Evolutionary conservation across 2,888 invertebrate species (phyloP).

Genomic region (Melinopterus prodromus): DNA sequence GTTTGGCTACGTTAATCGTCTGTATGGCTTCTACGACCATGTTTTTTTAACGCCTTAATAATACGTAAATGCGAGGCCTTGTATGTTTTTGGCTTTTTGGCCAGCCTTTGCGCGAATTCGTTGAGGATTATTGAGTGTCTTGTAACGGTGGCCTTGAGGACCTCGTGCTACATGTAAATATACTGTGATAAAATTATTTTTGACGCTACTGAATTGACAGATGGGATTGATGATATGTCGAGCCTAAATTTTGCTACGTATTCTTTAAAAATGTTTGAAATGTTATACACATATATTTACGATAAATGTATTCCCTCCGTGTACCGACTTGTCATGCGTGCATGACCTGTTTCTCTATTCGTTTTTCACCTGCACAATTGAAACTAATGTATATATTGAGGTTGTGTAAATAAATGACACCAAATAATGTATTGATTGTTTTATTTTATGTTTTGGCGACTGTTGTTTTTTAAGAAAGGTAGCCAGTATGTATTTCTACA

Average conservation of each 20-base stretch:
- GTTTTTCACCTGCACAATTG: slow-evolving; percentile 36
- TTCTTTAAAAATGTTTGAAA: slow-evolving; percentile 19
- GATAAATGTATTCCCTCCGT: slow-evolving; percentile 5
- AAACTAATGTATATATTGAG: slow-evolving; percentile 37
- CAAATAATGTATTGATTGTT: slow-evolving; percentile 33
- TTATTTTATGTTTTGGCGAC: slow-evolving; percentile 12
- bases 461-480: too few species aligned
- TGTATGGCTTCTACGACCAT: neutral
- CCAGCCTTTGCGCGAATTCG: neutral
- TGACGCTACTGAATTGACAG: slow-evolving; percentile 30
- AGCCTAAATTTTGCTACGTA: slow-evolving; percentile 35
- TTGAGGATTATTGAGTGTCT: neutral
- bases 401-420: slow-evolving; percentile 41
- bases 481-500: too few species aligned
- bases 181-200: slow-evolving; percentile 35
- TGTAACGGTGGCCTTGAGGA: slow-evolving; percentile 37
- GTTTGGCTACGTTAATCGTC: neutral
- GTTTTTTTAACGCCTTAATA: neutral
- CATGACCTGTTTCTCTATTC: slow-evolving; percentile 37
- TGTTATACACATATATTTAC: slow-evolving; percentile 14
- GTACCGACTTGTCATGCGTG: slow-evolving; percentile 37
- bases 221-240: slow-evolving; percentile 12
- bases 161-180: slow-evolving; percentile 37
- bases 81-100: slow-evolving; percentile 15
- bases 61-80: neutral